Conservation (phyloP, 92 coral and sea anemone genomes). For the Phenganax marumi region DNA sequence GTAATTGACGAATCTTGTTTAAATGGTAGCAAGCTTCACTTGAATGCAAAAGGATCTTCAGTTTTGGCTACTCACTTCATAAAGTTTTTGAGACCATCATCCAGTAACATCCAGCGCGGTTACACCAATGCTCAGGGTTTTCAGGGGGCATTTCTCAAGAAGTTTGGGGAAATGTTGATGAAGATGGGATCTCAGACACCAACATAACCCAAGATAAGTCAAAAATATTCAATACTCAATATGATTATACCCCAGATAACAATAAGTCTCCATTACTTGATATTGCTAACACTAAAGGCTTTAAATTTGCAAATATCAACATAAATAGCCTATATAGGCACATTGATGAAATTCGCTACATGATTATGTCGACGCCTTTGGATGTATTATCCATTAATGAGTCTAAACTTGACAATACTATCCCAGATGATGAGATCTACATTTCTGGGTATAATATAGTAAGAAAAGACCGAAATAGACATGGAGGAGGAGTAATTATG, state of each 20-base stretch:
- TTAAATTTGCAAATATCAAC: neutral
- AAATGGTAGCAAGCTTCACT: slow-evolving; percentile 38
- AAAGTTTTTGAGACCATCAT: slow-evolving; percentile 6
- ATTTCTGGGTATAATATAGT: too few species aligned
- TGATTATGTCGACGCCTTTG: neutral
- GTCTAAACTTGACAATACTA: too few species aligned
- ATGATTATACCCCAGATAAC: neutral
- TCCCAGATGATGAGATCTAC: too few species aligned
- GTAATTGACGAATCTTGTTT: slow-evolving; percentile 20
- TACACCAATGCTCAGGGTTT: neutral
- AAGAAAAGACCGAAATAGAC: too few species aligned
- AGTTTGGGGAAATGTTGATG: neutral
- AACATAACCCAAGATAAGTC: slow-evolving; percentile 1
- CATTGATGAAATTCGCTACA: neutral
- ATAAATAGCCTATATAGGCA: neutral
- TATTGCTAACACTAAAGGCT: neutral
- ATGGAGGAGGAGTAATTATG: too few species aligned
- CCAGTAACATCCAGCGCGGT: neutral
- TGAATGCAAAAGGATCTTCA: slow-evolving; percentile 32
- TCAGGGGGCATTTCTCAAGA: neutral
- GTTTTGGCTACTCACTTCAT: slow-evolving; percentile 24
- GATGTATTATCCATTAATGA: too few species aligned
- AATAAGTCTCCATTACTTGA: neutral
- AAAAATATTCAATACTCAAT: neutral
- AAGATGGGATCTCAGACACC: neutral